phyloP scores from a whole-genome alignment of 2,888 invertebrate genomes.

The Lutraria lutraria region DNA sequence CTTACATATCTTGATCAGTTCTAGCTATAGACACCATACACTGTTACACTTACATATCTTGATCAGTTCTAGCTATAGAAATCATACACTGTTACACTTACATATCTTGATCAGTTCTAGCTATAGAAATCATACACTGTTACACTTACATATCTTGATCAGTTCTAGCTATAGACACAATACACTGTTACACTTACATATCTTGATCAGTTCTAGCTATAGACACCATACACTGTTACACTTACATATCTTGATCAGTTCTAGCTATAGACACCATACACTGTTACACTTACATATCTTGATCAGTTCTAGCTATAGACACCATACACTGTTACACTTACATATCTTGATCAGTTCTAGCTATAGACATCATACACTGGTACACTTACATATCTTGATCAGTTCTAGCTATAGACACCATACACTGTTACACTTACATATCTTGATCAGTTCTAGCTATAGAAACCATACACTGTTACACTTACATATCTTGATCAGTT shows the following conservation, averaged over 20 bases:
- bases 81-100: constrained; percentile 93
- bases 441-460: constrained; percentile 93
- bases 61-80: constrained; percentile 90
- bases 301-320: constrained; percentile 90
- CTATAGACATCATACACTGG: constrained; percentile 91
- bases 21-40: constrained; percentile 91
- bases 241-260: constrained; percentile 95
- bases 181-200: constrained; percentile 92
- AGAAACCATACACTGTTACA: constrained; percentile 92
- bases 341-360: constrained; percentile 94
- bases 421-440: constrained; percentile 92
- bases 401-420: constrained; percentile 90
- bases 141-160: constrained; percentile 94
- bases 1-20: constrained; percentile 95
- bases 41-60: constrained; percentile 93
- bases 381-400: constrained; percentile 94
- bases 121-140: constrained; percentile 91
- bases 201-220: constrained; percentile 93
- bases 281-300: constrained; percentile 93
- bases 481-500: constrained; percentile 95
- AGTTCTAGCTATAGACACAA: constrained; percentile 90
- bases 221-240: constrained; percentile 92
- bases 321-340: constrained; percentile 93
- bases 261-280: constrained; percentile 91
- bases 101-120: constrained; percentile 94